phyloP scores from a whole-genome alignment of 2,113 vertebrate genomes.

The Buteo buteo region DNA sequence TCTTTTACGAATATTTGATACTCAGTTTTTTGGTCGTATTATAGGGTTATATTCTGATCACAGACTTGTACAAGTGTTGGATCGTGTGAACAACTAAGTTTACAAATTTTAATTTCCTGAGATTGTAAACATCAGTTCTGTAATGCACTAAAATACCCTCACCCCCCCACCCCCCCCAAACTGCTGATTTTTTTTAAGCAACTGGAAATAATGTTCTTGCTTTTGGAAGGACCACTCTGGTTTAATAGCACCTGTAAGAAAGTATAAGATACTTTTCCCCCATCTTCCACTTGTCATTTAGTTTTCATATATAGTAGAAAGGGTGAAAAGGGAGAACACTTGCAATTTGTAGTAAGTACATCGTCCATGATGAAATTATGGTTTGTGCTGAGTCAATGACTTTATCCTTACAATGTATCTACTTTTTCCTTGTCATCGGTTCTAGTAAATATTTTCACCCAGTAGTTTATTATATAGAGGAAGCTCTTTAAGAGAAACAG shows the following conservation, averaged over 20 bases:
- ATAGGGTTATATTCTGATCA: background rate
- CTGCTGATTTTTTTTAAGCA: background rate
- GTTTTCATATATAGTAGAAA: background rate
- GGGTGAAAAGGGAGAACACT: background rate
- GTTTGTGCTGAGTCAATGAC: background rate
- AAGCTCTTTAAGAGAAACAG: background rate
- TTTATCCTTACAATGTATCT: background rate
- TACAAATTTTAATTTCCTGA: background rate
- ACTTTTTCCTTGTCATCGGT: fast-evolving
- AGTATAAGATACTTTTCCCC: background rate
- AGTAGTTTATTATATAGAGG: background rate
- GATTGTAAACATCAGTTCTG: background rate
- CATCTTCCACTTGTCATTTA: background rate
- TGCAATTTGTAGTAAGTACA: background rate
- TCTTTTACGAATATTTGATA: background rate
- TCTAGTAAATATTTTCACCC: background rate
- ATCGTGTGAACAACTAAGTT: background rate
- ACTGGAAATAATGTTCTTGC: background rate
- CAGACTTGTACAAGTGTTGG: background rate
- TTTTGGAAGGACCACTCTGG: background rate
- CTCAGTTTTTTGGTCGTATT: fast-evolving
- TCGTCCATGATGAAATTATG: background rate
- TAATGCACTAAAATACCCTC: background rate
- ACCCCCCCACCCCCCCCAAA: background rate
- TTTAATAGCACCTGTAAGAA: background rate